Percentiles rank a stretch among this genome's conserved stretches.
Evolutionary conservation across 2,888 invertebrate genomes (phyloP).

Genomic region (Zygaena filipendulae): DNA sequence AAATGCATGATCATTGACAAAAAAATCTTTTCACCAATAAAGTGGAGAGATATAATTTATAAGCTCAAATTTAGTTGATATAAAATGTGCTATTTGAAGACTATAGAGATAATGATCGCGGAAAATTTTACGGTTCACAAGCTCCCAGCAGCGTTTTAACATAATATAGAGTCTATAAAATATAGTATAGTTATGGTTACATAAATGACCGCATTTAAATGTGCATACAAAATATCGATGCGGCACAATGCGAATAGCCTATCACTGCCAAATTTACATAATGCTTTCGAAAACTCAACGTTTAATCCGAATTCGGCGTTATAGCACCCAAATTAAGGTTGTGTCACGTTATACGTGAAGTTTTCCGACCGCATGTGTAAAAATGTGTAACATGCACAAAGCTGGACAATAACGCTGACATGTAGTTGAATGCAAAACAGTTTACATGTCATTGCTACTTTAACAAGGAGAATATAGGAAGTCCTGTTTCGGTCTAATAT

Average conservation of each 20-base stretch:
- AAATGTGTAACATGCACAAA: constrained; percentile 27
- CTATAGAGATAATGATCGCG: constrained; percentile 16
- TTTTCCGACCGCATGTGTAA: too few relatives aligned
- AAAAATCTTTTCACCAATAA: too few relatives aligned
- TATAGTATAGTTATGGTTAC: too few relatives aligned
- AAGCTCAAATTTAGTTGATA: too few relatives aligned
- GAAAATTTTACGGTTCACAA: constrained; percentile 32
- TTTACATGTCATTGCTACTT: constrained; percentile 50
- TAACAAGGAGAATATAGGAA: constrained; percentile 49
- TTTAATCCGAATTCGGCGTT: too few relatives aligned
- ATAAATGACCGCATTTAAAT: constrained; percentile 62
- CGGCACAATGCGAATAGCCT: constrained; percentile 48
- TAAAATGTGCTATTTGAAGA: too few relatives aligned
- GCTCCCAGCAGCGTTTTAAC: constrained; percentile 41
- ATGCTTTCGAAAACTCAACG: constrained; percentile 11
- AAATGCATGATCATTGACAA: too few relatives aligned
- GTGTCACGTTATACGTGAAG: too few relatives aligned
- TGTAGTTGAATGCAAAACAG: constrained; percentile 59
- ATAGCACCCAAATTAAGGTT: too few relatives aligned
- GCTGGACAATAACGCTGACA: constrained; percentile 56
- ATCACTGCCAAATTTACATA: constrained; percentile 26
- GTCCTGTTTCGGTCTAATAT: constrained; percentile 26
- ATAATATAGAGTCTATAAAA: too few relatives aligned
- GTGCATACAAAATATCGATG: constrained; percentile 63
- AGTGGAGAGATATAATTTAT: too few relatives aligned